Evolutionary conservation across 2,797 vertebrate species (phyloP).

Genomic region (Platalea minor): DNA sequence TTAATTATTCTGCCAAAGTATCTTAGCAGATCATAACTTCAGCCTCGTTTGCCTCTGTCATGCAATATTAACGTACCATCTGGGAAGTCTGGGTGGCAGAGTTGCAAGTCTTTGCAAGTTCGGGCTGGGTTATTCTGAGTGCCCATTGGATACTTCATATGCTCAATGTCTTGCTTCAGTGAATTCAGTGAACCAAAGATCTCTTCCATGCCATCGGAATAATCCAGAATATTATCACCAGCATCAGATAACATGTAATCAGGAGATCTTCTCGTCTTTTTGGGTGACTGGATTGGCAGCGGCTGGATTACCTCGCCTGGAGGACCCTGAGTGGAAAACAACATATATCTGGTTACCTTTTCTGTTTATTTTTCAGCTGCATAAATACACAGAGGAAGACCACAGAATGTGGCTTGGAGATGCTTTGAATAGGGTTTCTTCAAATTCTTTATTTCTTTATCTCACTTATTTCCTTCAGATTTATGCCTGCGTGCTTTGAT

Average conservation of each 20-base stretch:
- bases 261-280: constrained; percentile 87
- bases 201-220: constrained; percentile 94
- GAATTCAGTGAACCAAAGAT: constrained; percentile 93
- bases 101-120: constrained; percentile 96
- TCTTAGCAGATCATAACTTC: neutral
- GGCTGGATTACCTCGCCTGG: constrained; percentile 96
- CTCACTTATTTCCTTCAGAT: neutral
- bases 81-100: constrained; percentile 93
- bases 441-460: neutral
- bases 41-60: neutral
- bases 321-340: constrained; percentile 82
- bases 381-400: neutral
- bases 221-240: constrained; percentile 84
- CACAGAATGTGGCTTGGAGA: neutral
- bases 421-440: neutral
- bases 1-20: neutral
- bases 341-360: neutral
- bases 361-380: neutral
- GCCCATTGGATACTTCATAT: constrained; percentile 98
- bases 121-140: constrained; percentile 93
- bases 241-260: constrained; percentile 85
- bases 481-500: neutral
- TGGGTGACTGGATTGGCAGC: constrained; percentile 89
- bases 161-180: constrained; percentile 95
- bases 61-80: constrained; percentile 81